These are phyloP conservation scores for Tragelaphus strepsiceros DNA, from an alignment of 2,113 vertebrate genomes.

Conservation along the genomic window DNA sequence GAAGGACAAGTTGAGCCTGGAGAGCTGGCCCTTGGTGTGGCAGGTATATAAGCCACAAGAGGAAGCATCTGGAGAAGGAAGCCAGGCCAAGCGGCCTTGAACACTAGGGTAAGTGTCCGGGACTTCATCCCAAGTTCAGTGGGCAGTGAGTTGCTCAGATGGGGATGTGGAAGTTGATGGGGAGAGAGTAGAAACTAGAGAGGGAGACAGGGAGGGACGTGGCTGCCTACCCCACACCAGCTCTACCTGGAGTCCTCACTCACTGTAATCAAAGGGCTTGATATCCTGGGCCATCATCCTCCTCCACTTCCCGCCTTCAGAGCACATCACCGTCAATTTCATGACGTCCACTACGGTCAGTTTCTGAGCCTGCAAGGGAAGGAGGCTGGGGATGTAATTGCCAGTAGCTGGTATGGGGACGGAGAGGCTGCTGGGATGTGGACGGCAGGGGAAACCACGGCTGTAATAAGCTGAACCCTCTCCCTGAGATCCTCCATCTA, in stretches of 20 bases:
- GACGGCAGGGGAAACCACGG: not conserved
- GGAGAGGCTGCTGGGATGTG: not conserved
- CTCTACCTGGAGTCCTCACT: not conserved
- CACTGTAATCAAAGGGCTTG: conserved; percentile 56
- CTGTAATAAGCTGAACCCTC: rapidly evolving
- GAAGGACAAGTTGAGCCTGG: not conserved
- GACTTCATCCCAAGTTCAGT: not conserved
- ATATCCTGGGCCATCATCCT: not conserved
- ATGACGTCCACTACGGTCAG: not conserved
- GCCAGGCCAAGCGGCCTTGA: not conserved
- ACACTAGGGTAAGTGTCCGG: not conserved
- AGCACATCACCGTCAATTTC: conserved; percentile 8
- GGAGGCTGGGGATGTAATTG: not conserved
- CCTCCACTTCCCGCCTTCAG: not conserved
- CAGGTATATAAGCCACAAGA: rapidly evolving
- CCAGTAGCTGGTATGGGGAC: not conserved
- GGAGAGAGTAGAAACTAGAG: not conserved
- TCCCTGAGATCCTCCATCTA: not conserved
- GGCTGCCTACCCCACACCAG: not conserved
- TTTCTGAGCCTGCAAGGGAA: conserved; percentile 1
- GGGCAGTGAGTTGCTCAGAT: not conserved
- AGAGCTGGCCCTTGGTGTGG: not conserved
- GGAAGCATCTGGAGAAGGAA: not conserved
- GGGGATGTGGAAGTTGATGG: not conserved
- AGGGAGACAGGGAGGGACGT: not conserved